A percentile compares a stretch with the other conserved stretches of the same genome.
These are phyloP conservation scores for Cyphomyrus discorhynchus DNA, from an alignment of 2,113 vertebrate species.

Conservation along the genomic window DNA sequence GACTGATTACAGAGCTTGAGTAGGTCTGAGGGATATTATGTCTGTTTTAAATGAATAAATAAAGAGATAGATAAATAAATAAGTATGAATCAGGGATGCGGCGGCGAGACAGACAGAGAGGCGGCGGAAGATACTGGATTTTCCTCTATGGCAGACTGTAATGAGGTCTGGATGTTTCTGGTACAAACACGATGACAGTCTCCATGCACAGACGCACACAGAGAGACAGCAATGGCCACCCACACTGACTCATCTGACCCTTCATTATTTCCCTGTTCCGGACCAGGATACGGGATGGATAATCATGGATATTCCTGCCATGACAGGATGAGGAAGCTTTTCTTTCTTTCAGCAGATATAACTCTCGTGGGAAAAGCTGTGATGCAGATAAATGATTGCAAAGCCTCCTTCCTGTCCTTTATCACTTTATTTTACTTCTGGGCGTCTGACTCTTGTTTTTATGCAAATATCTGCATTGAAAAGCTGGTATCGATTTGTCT, in stretches of 20 bases:
- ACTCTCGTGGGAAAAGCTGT: not conserved
- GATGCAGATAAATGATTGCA: not conserved
- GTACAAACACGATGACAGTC: not conserved
- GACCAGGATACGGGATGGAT: not conserved
- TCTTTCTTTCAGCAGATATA: not conserved
- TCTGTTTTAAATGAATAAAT: constrained; percentile 5
- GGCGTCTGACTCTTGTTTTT: not conserved
- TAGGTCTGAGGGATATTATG: not conserved
- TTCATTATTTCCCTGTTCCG: not conserved
- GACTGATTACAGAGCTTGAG: not conserved
- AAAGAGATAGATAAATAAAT: not conserved
- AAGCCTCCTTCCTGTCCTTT: not conserved
- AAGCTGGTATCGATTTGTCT: not conserved
- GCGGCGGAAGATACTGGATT: not conserved
- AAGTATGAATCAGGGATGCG: not conserved
- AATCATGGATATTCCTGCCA: not conserved
- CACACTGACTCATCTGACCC: not conserved
- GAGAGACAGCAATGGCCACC: not conserved
- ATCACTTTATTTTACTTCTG: not conserved
- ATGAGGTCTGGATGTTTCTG: constrained; percentile 2
- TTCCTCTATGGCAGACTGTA: not conserved
- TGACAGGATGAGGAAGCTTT: not conserved
- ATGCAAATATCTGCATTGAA: not conserved
- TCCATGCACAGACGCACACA: not conserved
- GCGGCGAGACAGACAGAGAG: not conserved